Evolutionary conservation across 2,797 vertebrate genomes (phyloP).

Genomic region (Epinephelus malabaricus): DNA sequence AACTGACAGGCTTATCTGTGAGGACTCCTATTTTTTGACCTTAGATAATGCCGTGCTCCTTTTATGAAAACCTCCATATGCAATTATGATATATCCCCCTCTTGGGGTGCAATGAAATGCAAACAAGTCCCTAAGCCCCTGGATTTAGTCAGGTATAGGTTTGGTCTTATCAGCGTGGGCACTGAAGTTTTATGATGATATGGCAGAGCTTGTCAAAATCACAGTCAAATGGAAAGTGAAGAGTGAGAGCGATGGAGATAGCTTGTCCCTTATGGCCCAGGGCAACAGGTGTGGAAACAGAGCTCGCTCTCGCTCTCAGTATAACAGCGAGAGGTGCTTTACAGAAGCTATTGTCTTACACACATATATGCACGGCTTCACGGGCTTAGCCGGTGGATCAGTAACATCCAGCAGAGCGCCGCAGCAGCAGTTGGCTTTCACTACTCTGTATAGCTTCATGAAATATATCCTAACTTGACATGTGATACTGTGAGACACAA

Average conservation of each 20-base stretch:
- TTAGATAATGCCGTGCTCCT: slow-evolving; percentile 17
- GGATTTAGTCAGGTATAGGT: slow-evolving; percentile 74
- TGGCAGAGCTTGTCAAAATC: slow-evolving; percentile 54
- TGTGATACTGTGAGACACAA: slow-evolving; percentile 63
- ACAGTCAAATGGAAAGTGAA: slow-evolving; percentile 47
- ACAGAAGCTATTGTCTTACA: slow-evolving; percentile 88
- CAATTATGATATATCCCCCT: slow-evolving; percentile 17
- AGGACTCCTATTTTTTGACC: slow-evolving; percentile 31
- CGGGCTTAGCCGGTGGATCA: slow-evolving; percentile 81
- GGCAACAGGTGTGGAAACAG: slow-evolving; percentile 84
- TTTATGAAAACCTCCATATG: slow-evolving; percentile 32
- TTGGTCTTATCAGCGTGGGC: slow-evolving; percentile 64
- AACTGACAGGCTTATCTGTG: slow-evolving; percentile 11
- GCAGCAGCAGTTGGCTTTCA: slow-evolving; percentile 81
- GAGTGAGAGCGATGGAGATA: slow-evolving; percentile 66
- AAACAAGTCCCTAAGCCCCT: slow-evolving; percentile 58
- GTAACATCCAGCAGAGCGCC: slow-evolving; percentile 81
- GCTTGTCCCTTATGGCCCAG: slow-evolving; percentile 65
- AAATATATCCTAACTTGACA: slow-evolving; percentile 80
- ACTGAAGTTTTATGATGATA: slow-evolving; percentile 65
- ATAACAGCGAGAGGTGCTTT: slow-evolving; percentile 82
- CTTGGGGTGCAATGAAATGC: slow-evolving; percentile 53
- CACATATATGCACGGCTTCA: slow-evolving; percentile 74
- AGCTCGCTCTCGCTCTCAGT: slow-evolving; percentile 65
- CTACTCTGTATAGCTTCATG: slow-evolving; percentile 74